phyloP scores from a whole-genome alignment of 2,888 invertebrate genomes.

The Cheilosia soror region DNA sequence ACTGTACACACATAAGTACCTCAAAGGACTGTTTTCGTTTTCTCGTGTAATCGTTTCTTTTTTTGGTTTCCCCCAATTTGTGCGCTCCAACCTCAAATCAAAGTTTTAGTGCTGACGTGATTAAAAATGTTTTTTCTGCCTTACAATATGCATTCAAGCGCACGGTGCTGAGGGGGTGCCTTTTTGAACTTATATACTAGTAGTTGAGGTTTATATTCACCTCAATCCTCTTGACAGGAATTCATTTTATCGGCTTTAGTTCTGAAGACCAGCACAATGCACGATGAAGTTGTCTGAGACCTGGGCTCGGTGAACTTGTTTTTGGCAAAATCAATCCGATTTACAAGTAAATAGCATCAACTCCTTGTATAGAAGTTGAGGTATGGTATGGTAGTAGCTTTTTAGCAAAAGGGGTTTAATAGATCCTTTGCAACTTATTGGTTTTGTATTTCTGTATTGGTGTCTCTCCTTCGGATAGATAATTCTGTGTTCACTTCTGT shows the following conservation, averaged over 20 bases:
- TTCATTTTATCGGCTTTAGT: slow-evolving; percentile 9
- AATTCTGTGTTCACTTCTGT: too few species aligned
- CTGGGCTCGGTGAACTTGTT: background rate
- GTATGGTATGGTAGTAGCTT: background rate
- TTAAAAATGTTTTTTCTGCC: slow-evolving; percentile 39
- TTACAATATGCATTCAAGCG: slow-evolving; percentile 7
- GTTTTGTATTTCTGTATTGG: too few species aligned
- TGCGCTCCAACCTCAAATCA: slow-evolving; percentile 57
- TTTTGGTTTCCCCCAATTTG: slow-evolving; percentile 46
- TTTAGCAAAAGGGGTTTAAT: background rate
- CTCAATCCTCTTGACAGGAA: slow-evolving; percentile 4
- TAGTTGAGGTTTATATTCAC: slow-evolving; percentile 8
- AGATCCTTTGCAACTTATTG: too few species aligned
- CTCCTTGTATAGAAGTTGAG: background rate
- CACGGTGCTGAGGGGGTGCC: background rate
- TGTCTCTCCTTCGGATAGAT: too few species aligned
- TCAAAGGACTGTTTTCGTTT: slow-evolving; percentile 35
- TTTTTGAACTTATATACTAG: background rate
- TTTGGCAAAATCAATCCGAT: background rate
- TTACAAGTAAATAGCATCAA: background rate
- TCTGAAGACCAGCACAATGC: slow-evolving; percentile 4
- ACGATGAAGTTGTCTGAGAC: slow-evolving; percentile 15
- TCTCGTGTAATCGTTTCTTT: slow-evolving; percentile 38
- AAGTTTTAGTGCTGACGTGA: slow-evolving; percentile 70
- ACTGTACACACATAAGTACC: slow-evolving; percentile 14